phyloP scores from a whole-genome alignment of 1,140 invertebrate species.

The Brachionus asplanchnoidis region DNA sequence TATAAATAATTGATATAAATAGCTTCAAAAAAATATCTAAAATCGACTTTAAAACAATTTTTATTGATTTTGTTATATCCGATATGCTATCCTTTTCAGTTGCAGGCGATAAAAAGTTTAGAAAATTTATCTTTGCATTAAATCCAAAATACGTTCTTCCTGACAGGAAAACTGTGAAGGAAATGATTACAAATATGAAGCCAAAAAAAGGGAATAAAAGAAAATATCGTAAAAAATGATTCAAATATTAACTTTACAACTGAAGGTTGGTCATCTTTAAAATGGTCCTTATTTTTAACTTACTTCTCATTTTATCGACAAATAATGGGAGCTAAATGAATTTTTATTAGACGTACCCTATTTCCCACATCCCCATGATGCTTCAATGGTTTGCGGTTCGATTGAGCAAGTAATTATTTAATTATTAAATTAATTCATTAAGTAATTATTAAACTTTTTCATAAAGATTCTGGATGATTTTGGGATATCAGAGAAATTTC shows the following conservation, averaged over 20 bases:
- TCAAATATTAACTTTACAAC: not conserved
- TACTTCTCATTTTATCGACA: not conserved
- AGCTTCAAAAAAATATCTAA: too few relatives aligned
- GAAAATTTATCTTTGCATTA: conserved; percentile 12
- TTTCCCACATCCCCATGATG: not conserved
- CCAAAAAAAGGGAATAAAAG: not conserved
- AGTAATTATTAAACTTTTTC: not conserved
- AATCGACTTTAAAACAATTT: not conserved
- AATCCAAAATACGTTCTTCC: not conserved
- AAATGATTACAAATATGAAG: not conserved
- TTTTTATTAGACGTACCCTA: not conserved
- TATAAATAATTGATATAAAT: too few relatives aligned
- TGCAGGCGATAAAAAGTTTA: not conserved
- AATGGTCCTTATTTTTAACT: not conserved
- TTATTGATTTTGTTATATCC: not conserved
- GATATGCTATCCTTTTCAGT: not conserved
- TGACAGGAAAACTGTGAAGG: not conserved
- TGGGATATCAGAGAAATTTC: not conserved
- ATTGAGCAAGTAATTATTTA: not conserved
- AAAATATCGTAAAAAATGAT: not conserved
- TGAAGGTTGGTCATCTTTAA: not conserved
- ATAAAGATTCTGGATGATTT: not conserved
- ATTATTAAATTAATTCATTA: not conserved
- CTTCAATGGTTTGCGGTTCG: not conserved
- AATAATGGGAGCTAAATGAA: not conserved